Percentiles rank a stretch among this genome's conserved stretches.
Evolutionary conservation across 2,888 invertebrate genomes (phyloP).

Genomic region (Acronicta psi): DNA sequence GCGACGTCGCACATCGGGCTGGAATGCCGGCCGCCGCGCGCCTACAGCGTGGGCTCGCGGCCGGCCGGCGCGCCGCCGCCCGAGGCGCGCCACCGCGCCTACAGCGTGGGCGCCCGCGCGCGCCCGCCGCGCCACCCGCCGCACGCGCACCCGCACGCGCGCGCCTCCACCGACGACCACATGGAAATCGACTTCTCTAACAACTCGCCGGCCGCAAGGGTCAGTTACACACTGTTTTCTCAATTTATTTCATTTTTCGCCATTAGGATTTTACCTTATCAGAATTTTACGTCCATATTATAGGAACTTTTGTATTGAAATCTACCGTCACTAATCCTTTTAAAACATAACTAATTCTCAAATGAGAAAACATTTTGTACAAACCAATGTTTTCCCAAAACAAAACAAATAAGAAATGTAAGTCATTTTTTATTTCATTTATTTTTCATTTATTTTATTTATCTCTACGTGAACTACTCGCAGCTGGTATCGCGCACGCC

Average conservation of each 20-base stretch:
- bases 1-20: slow-evolving; percentile 92
- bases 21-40: slow-evolving; percentile 85
- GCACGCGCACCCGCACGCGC: slow-evolving; percentile 67
- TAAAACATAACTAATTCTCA: too few species aligned
- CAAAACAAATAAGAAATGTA: too few species aligned
- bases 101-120: slow-evolving; percentile 78
- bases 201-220: slow-evolving; percentile 72
- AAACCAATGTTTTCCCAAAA: too few species aligned
- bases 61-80: slow-evolving; percentile 55
- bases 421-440: too few species aligned
- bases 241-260: too few species aligned
- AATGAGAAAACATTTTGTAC: too few species aligned
- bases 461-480: not conserved
- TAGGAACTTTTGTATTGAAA: too few species aligned
- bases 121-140: slow-evolving; percentile 74
- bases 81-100: slow-evolving; percentile 88
- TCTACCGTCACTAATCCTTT: too few species aligned
- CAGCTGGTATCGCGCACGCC: slow-evolving; percentile 73
- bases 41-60: slow-evolving; percentile 83
- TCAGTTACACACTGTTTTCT: slow-evolving; percentile 19
- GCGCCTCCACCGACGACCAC: slow-evolving; percentile 91
- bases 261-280: too few species aligned
- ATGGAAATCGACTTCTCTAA: slow-evolving; percentile 92
- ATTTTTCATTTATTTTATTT: too few species aligned
- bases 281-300: too few species aligned